A percentile compares a stretch with the other conserved stretches of the same genome.
These are phyloP conservation scores for Metacarcinus magister DNA, from an alignment of 2,888 invertebrate species.

Conservation along the genomic window DNA sequence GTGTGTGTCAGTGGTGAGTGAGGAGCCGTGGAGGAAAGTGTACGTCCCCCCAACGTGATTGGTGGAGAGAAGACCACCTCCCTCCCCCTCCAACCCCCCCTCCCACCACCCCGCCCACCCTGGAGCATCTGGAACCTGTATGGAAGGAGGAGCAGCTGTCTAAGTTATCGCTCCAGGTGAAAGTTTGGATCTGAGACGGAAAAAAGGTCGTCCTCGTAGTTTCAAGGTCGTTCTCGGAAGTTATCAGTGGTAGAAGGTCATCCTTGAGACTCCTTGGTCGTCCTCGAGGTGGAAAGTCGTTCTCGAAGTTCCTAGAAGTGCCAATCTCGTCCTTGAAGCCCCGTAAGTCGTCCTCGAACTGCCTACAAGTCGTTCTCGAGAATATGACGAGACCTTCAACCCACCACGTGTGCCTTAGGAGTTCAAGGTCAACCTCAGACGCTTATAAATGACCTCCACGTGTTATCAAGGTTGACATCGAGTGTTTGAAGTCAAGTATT, in stretches of 20 bases:
- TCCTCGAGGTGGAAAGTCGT: not conserved
- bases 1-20: constrained; percentile 28
- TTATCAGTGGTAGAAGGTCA: not conserved
- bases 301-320: not conserved
- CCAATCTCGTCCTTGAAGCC: too few relatives aligned
- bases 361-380: too few relatives aligned
- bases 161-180: not conserved
- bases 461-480: too few relatives aligned
- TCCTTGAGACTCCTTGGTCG: not conserved
- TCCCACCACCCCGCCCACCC: not conserved
- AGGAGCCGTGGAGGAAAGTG: constrained; percentile 15
- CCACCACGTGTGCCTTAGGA: too few relatives aligned
- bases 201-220: not conserved
- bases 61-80: not conserved
- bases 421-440: too few relatives aligned
- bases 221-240: not conserved
- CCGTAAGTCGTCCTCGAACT: not conserved
- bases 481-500: too few relatives aligned
- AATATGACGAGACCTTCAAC: too few relatives aligned
- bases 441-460: too few relatives aligned
- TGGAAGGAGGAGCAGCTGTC: not conserved
- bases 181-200: not conserved
- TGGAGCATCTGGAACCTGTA: not conserved
- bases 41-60: not conserved
- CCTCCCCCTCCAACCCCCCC: not conserved